Conservation (phyloP, 2,797 vertebrate genomes). For the Argentina silus region DNA sequence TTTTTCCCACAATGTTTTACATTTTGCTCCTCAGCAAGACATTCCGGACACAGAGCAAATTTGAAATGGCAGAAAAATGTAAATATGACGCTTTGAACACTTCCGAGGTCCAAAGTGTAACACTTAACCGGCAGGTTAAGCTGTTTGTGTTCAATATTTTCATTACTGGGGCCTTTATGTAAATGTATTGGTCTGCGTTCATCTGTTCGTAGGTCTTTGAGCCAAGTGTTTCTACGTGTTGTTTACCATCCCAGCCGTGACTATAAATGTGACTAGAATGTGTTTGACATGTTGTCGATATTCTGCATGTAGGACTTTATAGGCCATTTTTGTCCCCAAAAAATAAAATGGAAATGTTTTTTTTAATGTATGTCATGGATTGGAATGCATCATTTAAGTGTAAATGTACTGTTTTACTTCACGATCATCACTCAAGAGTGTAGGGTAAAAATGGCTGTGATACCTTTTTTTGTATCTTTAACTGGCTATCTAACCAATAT, state of each 20-base stretch:
- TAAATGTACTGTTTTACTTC: background rate
- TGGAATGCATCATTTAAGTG: conserved; percentile 32
- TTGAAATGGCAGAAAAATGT: background rate
- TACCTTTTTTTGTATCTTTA: background rate
- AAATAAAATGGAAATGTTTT: conserved; percentile 65
- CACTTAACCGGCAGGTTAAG: conserved; percentile 68
- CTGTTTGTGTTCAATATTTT: conserved; percentile 66
- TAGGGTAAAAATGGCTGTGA: background rate
- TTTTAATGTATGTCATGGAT: conserved; percentile 53
- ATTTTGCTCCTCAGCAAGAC: conserved; percentile 42
- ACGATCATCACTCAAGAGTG: background rate
- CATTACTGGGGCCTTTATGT: conserved; percentile 69
- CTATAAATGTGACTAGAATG: conserved; percentile 85
- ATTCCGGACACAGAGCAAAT: conserved; percentile 1
- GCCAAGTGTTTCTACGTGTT: conserved; percentile 69
- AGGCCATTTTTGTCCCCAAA: conserved; percentile 76
- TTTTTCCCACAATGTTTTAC: conserved; percentile 23
- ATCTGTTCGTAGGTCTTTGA: conserved; percentile 79
- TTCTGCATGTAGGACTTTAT: conserved; percentile 88
- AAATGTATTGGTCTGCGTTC: conserved; percentile 52
- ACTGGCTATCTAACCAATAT: background rate
- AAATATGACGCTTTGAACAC: background rate
- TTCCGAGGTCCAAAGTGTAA: conserved; percentile 37
- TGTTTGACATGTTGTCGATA: conserved; percentile 86
- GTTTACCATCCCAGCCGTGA: conserved; percentile 77